Evolutionary conservation across 2,113 vertebrate species (phyloP).

Genomic region (Myodes glareolus): DNA sequence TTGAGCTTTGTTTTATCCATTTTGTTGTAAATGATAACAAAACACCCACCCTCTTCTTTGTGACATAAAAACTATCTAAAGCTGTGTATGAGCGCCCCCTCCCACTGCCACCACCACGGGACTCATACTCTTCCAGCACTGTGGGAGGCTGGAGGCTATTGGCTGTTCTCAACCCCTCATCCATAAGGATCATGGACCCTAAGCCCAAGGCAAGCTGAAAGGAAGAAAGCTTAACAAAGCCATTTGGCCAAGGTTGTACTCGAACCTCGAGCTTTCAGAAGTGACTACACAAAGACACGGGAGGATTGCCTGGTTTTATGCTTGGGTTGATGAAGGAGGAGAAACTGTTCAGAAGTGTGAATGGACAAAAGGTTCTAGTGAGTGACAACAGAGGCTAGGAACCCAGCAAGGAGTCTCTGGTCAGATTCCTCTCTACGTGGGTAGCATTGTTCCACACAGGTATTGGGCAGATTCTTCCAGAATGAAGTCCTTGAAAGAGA

Average conservation of each 20-base stretch:
- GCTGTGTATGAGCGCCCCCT: neutral
- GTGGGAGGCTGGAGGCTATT: neutral
- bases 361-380: neutral
- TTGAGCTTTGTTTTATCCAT: constrained; percentile 9
- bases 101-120: neutral
- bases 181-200: neutral
- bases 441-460: neutral
- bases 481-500: neutral
- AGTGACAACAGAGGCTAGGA: neutral
- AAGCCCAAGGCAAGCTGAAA: neutral
- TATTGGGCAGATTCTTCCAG: neutral
- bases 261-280: neutral
- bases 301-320: neutral
- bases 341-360: neutral
- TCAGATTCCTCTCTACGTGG: neutral
- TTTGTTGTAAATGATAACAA: neutral
- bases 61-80: neutral
- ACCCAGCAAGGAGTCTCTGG: neutral
- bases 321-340: neutral
- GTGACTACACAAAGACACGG: neutral
- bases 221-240: neutral
- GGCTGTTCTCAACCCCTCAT: neutral
- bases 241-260: neutral
- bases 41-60: neutral
- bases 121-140: neutral